These are phyloP conservation scores for Apistogramma diplotaenia DNA, from an alignment of 2,113 vertebrate genomes.

Conservation along the genomic window DNA sequence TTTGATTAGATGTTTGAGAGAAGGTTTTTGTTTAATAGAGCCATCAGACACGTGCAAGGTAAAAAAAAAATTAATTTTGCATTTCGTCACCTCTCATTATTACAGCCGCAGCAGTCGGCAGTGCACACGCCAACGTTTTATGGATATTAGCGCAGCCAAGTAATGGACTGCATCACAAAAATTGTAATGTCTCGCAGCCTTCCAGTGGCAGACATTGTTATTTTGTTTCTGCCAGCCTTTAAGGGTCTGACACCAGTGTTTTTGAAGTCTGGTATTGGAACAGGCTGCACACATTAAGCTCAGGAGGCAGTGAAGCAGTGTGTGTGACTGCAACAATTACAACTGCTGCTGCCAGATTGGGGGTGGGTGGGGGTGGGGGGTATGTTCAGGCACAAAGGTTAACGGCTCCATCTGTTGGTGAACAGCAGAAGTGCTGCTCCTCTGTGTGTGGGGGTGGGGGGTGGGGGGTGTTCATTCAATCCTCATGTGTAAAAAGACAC, in stretches of 20 bases:
- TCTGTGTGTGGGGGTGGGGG: neutral
- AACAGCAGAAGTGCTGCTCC: constrained; percentile 13
- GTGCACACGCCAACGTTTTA: neutral
- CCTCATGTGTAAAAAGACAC: neutral
- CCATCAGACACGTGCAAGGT: neutral
- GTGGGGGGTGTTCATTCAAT: neutral
- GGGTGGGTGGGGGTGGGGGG: neutral
- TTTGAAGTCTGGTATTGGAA: constrained; percentile 45
- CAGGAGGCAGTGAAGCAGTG: constrained; percentile 9
- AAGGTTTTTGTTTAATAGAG: neutral
- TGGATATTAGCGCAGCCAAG: neutral
- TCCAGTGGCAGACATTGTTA: constrained; percentile 17
- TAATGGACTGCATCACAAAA: neutral
- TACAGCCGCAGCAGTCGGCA: neutral
- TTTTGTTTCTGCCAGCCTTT: constrained; percentile 42
- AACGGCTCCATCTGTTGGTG: constrained; percentile 73
- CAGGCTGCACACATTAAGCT: constrained; percentile 32
- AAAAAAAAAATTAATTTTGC: neutral
- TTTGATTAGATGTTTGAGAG: neutral
- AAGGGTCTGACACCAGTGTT: constrained; percentile 26
- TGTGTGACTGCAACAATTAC: constrained; percentile 27
- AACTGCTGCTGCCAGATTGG: constrained; percentile 8
- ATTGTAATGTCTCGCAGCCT: neutral
- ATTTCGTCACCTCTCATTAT: neutral
- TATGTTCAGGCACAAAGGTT: constrained; percentile 44